A percentile compares a stretch with the other conserved stretches of the same genome.
Evolutionary conservation across 1,140 invertebrate species (phyloP).

Genomic region (Temnothorax curvispinosus): DNA sequence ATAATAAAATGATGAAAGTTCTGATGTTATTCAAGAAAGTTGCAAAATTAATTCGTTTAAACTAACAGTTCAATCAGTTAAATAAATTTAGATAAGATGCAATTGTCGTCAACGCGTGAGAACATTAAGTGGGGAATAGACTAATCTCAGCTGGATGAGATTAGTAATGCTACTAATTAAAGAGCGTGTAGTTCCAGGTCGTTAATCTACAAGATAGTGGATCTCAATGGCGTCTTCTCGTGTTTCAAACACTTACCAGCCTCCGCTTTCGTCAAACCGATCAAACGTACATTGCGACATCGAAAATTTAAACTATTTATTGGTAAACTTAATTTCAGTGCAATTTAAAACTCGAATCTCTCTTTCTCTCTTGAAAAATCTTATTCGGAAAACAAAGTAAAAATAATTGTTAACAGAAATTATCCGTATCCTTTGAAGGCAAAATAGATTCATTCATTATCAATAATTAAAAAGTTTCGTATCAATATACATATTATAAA

Average conservation of each 20-base stretch:
- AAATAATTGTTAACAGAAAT: neutral
- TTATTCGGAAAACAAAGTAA: neutral
- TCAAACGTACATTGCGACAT: neutral
- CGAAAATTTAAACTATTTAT: slow-evolving; percentile 1
- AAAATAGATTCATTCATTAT: neutral
- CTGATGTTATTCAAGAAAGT: neutral
- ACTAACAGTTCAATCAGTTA: neutral
- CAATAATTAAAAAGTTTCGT: neutral
- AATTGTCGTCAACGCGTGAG: slow-evolving; percentile 2
- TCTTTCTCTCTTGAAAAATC: neutral
- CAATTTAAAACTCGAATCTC: neutral
- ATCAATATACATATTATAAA: neutral
- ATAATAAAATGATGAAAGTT: neutral
- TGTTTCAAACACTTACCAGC: neutral
- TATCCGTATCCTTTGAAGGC: neutral
- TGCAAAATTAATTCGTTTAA: neutral
- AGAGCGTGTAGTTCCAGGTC: neutral
- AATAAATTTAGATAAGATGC: neutral
- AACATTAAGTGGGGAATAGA: neutral
- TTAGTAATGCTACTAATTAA: slow-evolving; percentile 18
- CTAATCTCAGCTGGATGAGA: neutral
- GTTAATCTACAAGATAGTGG: slow-evolving; percentile 8
- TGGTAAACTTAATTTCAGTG: neutral
- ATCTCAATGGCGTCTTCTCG: slow-evolving; percentile 8
- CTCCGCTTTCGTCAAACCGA: neutral